Percentiles rank a stretch among this genome's conserved stretches.
These are phyloP conservation scores for Ardeotis arabs DNA, from an alignment of 2,113 vertebrate species.

Conservation along the genomic window DNA sequence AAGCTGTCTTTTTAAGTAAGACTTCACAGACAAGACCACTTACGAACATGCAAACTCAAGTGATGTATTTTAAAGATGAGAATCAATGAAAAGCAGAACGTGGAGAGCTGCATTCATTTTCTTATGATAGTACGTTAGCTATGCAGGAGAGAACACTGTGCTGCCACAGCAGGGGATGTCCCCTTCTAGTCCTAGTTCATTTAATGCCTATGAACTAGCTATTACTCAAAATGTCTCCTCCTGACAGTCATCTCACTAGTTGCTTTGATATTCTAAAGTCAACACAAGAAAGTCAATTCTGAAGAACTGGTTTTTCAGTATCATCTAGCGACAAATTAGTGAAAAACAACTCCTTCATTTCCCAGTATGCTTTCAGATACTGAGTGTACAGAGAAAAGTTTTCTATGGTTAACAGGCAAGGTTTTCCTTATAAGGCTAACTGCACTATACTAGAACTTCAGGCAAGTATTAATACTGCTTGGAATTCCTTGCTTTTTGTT, in stretches of 20 bases:
- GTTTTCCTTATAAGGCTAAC: conserved; percentile 25
- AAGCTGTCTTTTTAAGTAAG: background rate
- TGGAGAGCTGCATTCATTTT: rapidly evolving
- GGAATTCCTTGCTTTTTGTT: background rate
- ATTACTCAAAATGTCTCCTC: conserved; percentile 41
- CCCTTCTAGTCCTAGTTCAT: background rate
- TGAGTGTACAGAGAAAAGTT: background rate
- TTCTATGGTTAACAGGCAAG: background rate
- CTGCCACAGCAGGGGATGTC: background rate
- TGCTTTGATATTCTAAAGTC: background rate
- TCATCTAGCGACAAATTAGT: background rate
- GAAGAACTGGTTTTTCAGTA: background rate
- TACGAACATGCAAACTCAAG: background rate
- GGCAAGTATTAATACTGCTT: background rate
- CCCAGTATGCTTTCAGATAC: background rate
- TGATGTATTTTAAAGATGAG: background rate
- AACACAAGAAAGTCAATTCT: background rate
- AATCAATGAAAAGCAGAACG: background rate
- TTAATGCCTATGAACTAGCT: background rate
- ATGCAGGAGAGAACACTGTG: background rate
- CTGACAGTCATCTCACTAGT: conserved; percentile 24
- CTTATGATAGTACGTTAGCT: background rate
- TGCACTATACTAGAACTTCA: background rate
- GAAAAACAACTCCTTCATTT: background rate
- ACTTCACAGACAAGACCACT: background rate